phyloP scores from a whole-genome alignment of 2,797 vertebrate species.

The Xyrichtys novacula region DNA sequence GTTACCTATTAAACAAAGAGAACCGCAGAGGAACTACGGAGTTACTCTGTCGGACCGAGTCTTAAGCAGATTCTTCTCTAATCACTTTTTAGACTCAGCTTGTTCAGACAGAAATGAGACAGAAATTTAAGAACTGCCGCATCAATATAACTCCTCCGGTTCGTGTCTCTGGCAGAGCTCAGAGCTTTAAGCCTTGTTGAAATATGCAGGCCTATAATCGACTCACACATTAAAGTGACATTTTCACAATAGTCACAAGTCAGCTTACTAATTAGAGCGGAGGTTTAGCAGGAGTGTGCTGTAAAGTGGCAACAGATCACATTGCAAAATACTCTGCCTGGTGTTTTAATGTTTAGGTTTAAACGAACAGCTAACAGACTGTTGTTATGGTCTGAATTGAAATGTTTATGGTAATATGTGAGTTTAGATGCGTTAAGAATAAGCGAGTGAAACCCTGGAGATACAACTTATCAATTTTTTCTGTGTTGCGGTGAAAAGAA shows the following conservation, averaged over 20 bases:
- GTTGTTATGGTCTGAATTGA: background rate
- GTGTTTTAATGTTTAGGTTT: slow-evolving; percentile 5
- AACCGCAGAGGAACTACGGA: background rate
- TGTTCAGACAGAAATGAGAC: slow-evolving; percentile 37
- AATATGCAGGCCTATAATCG: slow-evolving; percentile 57
- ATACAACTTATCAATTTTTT: background rate
- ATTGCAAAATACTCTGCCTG: slow-evolving; percentile 2
- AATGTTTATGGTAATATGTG: background rate
- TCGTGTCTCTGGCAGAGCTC: slow-evolving; percentile 26
- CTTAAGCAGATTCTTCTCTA: background rate
- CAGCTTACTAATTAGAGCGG: slow-evolving; percentile 52
- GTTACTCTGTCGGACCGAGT: background rate
- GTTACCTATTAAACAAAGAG: background rate
- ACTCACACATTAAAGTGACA: slow-evolving; percentile 56
- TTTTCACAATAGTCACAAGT: slow-evolving; percentile 57
- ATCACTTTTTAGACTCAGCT: slow-evolving; percentile 16
- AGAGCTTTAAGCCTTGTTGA: slow-evolving; percentile 35
- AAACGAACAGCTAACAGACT: too few relatives aligned
- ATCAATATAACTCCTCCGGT: slow-evolving; percentile 29
- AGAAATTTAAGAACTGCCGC: slow-evolving; percentile 26
- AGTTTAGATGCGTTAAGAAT: too few relatives aligned
- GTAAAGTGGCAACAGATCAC: slow-evolving; percentile 35
- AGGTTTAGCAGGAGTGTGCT: slow-evolving; percentile 37
- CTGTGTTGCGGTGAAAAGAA: background rate
- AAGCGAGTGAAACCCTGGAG: background rate